Evolutionary conservation across 2,888 invertebrate genomes (phyloP), one percentile per base, ranked within the genome.

Genomic region (Polyploca ridens): DNA sequence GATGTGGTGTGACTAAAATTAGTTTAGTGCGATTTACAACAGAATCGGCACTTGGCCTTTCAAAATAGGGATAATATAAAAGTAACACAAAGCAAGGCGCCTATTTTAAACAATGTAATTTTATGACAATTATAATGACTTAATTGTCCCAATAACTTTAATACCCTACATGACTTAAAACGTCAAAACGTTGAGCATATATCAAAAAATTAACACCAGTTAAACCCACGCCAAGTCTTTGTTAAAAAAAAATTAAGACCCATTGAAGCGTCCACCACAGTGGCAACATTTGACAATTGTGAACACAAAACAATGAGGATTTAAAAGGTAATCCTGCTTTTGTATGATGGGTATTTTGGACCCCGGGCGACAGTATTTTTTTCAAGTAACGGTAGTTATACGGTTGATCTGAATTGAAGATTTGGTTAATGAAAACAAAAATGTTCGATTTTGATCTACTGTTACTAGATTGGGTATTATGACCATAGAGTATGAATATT

Each of bases 321-420:
- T 80, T 77, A 77, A 69, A 69, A 73, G 63, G 62, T 86, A 86
- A 87, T 85, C 84, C 81, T 27, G 62, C 69, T 59, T 72, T 85
- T 84, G 84, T 83, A 35, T 62, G 11, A 41, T 27, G 19, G 78
- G 75, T 69, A 70, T 58, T 49, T 70, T 59, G 66, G 73, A 71
- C 76, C 41, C 68, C 63, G 63, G 58, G 63, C 79, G 76, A 75
- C 64, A 49, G 10, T 62, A 67, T 73, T 77, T 74, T n/a, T 67
- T 64, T 8, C 14, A 64, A 65, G 44, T 63, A 63, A 66, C 70
- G 66, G 68, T 71, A 64, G 65, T 71, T 38, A 66, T 64, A 63
- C 74, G 75, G 76, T 76, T 76, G 69, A 74, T 74, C 74, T 73
- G 72, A 71, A 63, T 66, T 66, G 8, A 16, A 54, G 54, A 54